Percentiles rank a stretch among this genome's conserved stretches.
Evolutionary conservation across 2,797 vertebrate species (phyloP).

Genomic region (Spinus pinus): DNA sequence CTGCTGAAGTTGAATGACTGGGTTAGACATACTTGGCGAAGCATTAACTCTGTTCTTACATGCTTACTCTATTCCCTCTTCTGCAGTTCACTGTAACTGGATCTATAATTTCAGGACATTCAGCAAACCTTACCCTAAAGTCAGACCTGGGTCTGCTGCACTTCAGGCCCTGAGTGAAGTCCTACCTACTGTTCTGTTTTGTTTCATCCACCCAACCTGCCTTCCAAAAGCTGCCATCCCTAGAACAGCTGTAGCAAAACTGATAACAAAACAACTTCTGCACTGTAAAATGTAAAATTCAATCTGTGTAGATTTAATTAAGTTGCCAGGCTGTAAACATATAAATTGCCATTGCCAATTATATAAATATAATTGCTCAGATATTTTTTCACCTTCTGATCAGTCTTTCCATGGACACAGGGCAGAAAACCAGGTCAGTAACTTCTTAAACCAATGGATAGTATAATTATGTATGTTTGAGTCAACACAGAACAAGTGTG

Average conservation of each 20-base stretch:
- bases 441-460: not conserved
- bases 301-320: not conserved
- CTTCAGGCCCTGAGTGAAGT: not conserved
- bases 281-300: not conserved
- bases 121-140: not conserved
- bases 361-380: not conserved
- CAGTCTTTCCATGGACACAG: not conserved
- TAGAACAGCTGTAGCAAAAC: not conserved
- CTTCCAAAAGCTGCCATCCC: not conserved
- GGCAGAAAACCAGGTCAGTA: not conserved
- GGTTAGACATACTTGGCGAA: not conserved
- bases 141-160: not conserved
- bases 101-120: not conserved
- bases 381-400: not conserved
- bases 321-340: not conserved
- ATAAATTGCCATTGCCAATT: not conserved
- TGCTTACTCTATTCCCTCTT: not conserved
- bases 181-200: not conserved
- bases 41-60: not conserved
- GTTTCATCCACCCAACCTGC: not conserved
- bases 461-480: not conserved
- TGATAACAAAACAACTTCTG: not conserved
- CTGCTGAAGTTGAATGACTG: not conserved
- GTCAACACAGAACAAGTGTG: not conserved
- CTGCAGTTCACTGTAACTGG: not conserved